Evolutionary conservation across 1,140 invertebrate genomes (phyloP).

Genomic region (Cepaea nemoralis): DNA sequence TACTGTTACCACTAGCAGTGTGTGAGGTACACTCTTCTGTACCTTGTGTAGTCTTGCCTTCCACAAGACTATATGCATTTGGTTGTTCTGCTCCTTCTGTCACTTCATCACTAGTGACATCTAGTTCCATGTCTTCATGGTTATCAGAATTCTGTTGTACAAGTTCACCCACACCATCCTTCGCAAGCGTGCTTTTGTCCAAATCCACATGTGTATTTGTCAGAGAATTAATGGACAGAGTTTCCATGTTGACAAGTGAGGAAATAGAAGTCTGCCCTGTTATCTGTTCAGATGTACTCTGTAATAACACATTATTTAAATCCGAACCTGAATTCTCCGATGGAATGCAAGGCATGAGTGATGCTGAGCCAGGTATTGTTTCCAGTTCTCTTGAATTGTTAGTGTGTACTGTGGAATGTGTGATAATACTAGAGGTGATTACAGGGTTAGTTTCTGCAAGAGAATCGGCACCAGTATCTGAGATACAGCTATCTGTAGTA

Average conservation of each 20-base stretch:
- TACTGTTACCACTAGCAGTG: neutral
- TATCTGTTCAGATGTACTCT: neutral
- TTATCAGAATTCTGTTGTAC: conserved; percentile 24
- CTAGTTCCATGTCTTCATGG: conserved; percentile 13
- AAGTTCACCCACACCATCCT: neutral
- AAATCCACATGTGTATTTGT: neutral
- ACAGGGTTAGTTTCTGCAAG: neutral
- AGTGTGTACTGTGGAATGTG: neutral
- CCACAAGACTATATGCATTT: neutral
- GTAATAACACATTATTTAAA: neutral
- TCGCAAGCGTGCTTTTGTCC: neutral
- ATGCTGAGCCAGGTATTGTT: neutral
- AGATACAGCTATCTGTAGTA: neutral
- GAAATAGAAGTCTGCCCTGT: neutral
- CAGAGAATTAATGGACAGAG: neutral
- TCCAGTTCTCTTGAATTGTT: neutral
- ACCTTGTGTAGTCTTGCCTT: neutral
- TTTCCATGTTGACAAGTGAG: neutral
- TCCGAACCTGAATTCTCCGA: neutral
- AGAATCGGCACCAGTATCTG: neutral
- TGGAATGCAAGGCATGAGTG: neutral
- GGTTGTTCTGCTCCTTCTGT: neutral
- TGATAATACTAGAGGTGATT: neutral
- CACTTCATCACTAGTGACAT: conserved; percentile 11
- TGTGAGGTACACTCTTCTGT: neutral